A percentile compares a stretch with the other conserved stretches of the same genome.
Evolutionary conservation across 37 sponge, comb jelly and placozoan genomes (phyloP).

Genomic region (Axinella damicornis): DNA sequence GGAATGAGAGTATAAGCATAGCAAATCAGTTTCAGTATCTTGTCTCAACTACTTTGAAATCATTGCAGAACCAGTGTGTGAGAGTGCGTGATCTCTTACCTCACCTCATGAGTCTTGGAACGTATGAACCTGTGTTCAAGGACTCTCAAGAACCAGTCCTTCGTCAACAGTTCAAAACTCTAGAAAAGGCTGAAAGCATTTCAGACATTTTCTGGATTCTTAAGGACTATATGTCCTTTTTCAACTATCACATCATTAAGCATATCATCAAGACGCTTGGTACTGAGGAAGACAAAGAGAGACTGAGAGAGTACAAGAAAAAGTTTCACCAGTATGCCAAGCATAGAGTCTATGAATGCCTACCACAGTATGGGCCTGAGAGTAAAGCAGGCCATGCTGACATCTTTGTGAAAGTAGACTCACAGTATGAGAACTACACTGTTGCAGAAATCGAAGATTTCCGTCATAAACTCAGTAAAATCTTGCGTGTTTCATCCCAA

Average conservation of each 20-base stretch:
- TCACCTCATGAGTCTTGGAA: neutral
- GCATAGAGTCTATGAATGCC: conserved; percentile 9
- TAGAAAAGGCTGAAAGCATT: neutral
- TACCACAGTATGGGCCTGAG: neutral
- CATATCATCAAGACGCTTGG: neutral
- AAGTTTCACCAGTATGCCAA: neutral
- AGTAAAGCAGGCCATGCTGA: neutral
- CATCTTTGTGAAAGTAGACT: neutral
- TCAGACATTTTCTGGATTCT: neutral
- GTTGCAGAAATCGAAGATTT: neutral
- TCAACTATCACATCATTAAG: neutral
- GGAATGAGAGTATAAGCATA: neutral
- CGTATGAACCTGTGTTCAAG: neutral
- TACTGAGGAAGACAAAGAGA: neutral
- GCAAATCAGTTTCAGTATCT: neutral
- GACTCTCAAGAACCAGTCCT: neutral
- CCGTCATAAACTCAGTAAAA: neutral
- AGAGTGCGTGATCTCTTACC: neutral
- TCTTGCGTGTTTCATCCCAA: neutral
- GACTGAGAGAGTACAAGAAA: neutral
- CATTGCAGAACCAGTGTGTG: neutral
- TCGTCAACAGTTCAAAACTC: neutral
- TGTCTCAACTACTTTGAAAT: neutral
- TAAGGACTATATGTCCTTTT: neutral
- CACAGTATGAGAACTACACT: neutral